A percentile compares a stretch with the other conserved stretches of the same genome.
phyloP scores from a whole-genome alignment of 2,888 invertebrate genomes.

The Endotricha flammealis region DNA sequence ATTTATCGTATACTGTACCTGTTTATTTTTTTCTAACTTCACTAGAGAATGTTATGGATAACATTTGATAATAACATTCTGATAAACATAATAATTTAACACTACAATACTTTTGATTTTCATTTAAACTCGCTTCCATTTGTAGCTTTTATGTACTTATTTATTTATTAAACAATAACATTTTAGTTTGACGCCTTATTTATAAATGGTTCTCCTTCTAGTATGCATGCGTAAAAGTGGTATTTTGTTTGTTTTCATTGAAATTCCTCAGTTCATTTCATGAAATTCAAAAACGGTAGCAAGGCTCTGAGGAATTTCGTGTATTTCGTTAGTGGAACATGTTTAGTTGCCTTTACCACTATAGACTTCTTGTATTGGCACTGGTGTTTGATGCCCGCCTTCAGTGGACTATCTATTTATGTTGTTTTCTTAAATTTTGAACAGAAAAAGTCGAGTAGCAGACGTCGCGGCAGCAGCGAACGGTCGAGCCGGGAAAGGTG shows the following conservation, averaged over 20 bases:
- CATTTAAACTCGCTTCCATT: slow-evolving; percentile 58
- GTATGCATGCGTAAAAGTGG: slow-evolving; percentile 64
- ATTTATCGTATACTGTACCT: slow-evolving; percentile 21
- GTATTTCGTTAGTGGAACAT: slow-evolving; percentile 45
- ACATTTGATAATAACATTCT: slow-evolving; percentile 43
- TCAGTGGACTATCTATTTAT: slow-evolving; percentile 32
- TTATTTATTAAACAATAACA: slow-evolving; percentile 31
- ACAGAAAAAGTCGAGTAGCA: slow-evolving; percentile 70
- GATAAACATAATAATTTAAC: slow-evolving; percentile 18
- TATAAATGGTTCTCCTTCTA: slow-evolving; percentile 48
- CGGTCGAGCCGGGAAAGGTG: slow-evolving; percentile 61
- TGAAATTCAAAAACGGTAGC: neutral
- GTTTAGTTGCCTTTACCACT: slow-evolving; percentile 72
- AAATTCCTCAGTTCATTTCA: slow-evolving; percentile 40
- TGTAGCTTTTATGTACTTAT: slow-evolving; percentile 55
- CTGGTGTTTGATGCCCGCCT: slow-evolving; percentile 58
- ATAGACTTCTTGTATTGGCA: slow-evolving; percentile 75
- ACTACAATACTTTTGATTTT: slow-evolving; percentile 17
- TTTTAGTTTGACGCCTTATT: slow-evolving; percentile 51
- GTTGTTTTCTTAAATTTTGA: slow-evolving; percentile 43
- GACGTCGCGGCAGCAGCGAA: slow-evolving; percentile 59
- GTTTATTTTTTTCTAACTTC: slow-evolving; percentile 23
- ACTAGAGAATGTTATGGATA: slow-evolving; percentile 72
- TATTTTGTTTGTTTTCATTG: slow-evolving; percentile 39
- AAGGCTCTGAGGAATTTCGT: slow-evolving; percentile 43